Percentiles rank a stretch among this genome's conserved stretches.
Evolutionary conservation across 35 echinoderm and acorn worm genomes (phyloP).

Genomic region (Heliocidaris erythrogramma): DNA sequence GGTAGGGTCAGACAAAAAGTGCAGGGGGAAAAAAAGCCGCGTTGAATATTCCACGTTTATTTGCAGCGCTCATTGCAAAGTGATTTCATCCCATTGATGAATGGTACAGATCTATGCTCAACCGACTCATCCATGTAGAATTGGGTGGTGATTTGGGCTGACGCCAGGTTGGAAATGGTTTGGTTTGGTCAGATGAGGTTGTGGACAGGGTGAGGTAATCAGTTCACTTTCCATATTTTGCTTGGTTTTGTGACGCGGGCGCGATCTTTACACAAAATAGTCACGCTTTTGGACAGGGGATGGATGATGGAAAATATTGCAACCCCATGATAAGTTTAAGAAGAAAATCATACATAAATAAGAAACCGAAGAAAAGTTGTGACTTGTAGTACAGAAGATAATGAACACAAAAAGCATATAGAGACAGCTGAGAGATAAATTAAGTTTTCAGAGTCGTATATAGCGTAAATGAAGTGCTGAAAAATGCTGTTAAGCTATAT

Average conservation of each 20-base stretch:
- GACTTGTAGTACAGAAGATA: too few relatives aligned
- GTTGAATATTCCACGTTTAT: neutral
- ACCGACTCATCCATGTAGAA: slow-evolving; percentile 10
- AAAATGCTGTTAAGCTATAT: too few relatives aligned
- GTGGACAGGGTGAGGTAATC: neutral
- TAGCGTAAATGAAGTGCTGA: too few relatives aligned
- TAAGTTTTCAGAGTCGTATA: too few relatives aligned
- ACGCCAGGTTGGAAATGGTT: slow-evolving; percentile 9
- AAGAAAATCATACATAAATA: too few relatives aligned
- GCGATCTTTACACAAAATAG: too few relatives aligned
- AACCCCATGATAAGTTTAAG: too few relatives aligned
- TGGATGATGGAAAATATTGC: too few relatives aligned
- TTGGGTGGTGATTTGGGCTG: neutral
- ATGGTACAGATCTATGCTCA: neutral
- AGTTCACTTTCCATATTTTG: neutral
- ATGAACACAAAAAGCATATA: too few relatives aligned
- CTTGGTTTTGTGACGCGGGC: neutral
- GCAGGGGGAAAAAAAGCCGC: neutral
- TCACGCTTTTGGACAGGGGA: too few relatives aligned
- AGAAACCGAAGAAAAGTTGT: too few relatives aligned
- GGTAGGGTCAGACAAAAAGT: neutral
- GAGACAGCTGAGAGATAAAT: too few relatives aligned
- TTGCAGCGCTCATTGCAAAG: neutral
- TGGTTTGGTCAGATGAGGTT: neutral
- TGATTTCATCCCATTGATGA: neutral